phyloP scores from a whole-genome alignment of 2,113 vertebrate species.

The Myrmecobius fasciatus region DNA sequence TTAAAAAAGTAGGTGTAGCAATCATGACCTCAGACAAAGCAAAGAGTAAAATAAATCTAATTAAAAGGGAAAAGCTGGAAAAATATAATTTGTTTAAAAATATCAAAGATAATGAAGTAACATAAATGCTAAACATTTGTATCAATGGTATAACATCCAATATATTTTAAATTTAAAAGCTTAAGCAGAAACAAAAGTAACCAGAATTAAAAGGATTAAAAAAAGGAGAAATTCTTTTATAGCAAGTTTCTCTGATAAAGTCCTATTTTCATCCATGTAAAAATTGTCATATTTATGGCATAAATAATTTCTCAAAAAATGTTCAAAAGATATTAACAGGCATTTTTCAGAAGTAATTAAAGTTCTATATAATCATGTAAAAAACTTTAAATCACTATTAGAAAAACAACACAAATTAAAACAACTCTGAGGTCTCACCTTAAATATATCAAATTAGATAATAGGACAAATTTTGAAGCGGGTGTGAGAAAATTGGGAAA shows the following conservation, averaged over 20 bases:
- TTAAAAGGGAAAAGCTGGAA: not conserved
- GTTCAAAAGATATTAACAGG: not conserved
- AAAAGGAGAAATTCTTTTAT: not conserved
- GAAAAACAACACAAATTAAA: not conserved
- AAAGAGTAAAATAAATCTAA: not conserved
- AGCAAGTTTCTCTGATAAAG: not conserved
- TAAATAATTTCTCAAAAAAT: not conserved
- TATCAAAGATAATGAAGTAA: not conserved
- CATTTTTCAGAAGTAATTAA: not conserved
- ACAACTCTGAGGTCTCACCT: not conserved
- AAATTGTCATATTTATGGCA: not conserved
- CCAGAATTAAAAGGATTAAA: not conserved
- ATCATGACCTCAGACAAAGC: not conserved
- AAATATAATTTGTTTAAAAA: not conserved
- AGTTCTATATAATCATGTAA: not conserved
- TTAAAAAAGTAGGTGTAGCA: not conserved
- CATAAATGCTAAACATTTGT: not conserved
- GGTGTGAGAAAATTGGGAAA: too few species aligned
- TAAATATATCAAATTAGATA: not conserved
- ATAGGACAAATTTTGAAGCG: too few species aligned
- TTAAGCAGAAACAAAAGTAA: not conserved
- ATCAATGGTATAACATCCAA: not conserved
- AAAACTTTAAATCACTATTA: not conserved
- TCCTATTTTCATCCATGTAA: not conserved
- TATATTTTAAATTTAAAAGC: not conserved